These are phyloP conservation scores for Galeopterus variegatus DNA, from an alignment of 2,113 vertebrate genomes.

Conservation along the genomic window DNA sequence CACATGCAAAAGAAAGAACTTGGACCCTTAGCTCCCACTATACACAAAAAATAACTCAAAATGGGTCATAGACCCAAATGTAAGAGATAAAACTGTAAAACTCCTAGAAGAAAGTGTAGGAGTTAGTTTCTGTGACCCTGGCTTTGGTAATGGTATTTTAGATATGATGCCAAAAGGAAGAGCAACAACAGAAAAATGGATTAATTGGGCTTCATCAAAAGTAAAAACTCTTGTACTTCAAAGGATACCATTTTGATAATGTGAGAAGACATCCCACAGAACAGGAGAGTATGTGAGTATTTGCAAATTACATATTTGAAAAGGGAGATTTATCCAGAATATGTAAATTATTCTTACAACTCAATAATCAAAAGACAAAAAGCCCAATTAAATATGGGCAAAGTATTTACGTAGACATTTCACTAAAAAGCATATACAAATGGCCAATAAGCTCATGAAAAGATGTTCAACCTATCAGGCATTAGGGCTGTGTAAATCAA, in stretches of 20 bases:
- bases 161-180: neutral
- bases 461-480: neutral
- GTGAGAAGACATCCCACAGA: neutral
- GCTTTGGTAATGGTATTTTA: neutral
- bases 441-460: neutral
- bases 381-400: neutral
- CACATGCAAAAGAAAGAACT: neutral
- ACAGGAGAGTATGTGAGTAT: neutral
- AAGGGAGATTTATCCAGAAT: neutral
- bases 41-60: neutral
- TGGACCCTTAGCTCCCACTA: neutral
- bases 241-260: neutral
- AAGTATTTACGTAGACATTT: constrained; percentile 8
- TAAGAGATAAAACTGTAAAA: neutral
- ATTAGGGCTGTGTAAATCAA: neutral
- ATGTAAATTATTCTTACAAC: neutral
- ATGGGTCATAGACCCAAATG: neutral
- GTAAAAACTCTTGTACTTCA: neutral
- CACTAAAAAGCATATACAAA: neutral
- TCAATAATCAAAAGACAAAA: neutral
- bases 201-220: neutral
- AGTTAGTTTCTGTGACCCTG: neutral
- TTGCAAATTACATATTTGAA: neutral
- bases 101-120: constrained; percentile 3
- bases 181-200: neutral